Evolutionary conservation across 2,797 vertebrate genomes (phyloP), one percentile per base, ranked within the genome.

Genomic region (Coluber constrictor): DNA sequence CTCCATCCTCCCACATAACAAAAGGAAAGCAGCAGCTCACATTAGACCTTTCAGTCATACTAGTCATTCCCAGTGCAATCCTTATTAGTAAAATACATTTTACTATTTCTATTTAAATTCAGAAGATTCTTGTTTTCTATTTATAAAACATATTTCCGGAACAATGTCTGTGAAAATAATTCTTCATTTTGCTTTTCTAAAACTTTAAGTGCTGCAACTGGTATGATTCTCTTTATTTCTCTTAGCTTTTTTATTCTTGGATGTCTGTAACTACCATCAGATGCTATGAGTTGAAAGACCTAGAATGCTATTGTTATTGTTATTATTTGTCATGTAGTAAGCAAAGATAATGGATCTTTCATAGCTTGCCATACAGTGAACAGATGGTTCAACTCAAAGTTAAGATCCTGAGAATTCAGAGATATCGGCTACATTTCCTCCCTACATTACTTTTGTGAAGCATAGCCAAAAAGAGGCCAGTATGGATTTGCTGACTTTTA

Each of bases 191-290:
- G 59, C 95, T 95, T 94, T 55, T 88, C 51, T 51, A 23, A 47
- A 60, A 51, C 43, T n/a, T 51, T 51, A 88, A 87, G 60, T 61
- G 92, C 88, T 92, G 94, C 94, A 96, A 94, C 95, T 96, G 96
- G 90, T 94, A 93, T 92, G 57, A 92, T 96, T 94, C 0, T 86
- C 95, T 95, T 94, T 88, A 94, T 95, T 94, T 97, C 88, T 66
- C 55, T 94, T 94, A 94, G 93, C 94, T 56, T 91, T 91, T 95
- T 91, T 23, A 95, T 91, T 74, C 54, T 88, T 94, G 92, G 94
- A 94, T 96, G 90, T 47, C 90, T 95, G 92, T 95, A 95, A 96
- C 91, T 54, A 94, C 20, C 90, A 94, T 97, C 95, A 96, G 92
- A 94, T 96, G 94, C 88, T 96, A 47, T 94, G 93, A 1, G 0